Conservation (phyloP, 2,888 invertebrate species). For the Digitonthophagus gazella region DNA sequence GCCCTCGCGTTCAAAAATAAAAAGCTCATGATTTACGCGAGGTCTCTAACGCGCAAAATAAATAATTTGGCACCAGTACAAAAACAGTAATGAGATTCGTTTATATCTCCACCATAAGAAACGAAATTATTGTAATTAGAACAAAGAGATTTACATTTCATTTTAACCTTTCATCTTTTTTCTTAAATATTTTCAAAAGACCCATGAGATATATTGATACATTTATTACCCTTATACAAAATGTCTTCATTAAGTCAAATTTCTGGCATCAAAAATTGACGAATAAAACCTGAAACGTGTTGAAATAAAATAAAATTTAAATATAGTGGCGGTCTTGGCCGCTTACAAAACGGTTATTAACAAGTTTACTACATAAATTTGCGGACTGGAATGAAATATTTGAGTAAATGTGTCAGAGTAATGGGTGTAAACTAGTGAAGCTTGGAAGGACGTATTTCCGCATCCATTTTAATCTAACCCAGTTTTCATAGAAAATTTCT, state of each 20-base stretch:
- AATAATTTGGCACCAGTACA: conserved; percentile 28
- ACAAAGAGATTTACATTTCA: neutral
- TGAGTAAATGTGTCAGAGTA: neutral
- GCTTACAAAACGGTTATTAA: neutral
- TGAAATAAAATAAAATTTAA: neutral
- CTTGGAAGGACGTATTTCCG: too few relatives aligned
- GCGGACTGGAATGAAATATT: neutral
- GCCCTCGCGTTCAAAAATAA: conserved; percentile 28
- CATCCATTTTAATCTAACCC: too few relatives aligned
- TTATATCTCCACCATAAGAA: conserved; percentile 23
- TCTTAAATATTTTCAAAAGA: too few relatives aligned
- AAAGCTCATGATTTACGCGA: conserved; percentile 28
- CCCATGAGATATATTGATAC: too few relatives aligned
- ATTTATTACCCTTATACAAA: too few relatives aligned
- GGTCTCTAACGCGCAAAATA: conserved; percentile 28
- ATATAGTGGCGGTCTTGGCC: neutral
- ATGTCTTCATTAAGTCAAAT: neutral
- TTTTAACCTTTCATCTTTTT: too few relatives aligned
- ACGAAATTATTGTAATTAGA: neutral
- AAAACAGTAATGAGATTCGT: conserved; percentile 26
- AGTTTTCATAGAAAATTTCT: too few relatives aligned
- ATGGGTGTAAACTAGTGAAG: neutral
- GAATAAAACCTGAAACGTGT: neutral
- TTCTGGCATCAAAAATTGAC: neutral
- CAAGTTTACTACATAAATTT: neutral